Conservation (phyloP, 2,888 invertebrate genomes). For the Norana najaformis region DNA sequence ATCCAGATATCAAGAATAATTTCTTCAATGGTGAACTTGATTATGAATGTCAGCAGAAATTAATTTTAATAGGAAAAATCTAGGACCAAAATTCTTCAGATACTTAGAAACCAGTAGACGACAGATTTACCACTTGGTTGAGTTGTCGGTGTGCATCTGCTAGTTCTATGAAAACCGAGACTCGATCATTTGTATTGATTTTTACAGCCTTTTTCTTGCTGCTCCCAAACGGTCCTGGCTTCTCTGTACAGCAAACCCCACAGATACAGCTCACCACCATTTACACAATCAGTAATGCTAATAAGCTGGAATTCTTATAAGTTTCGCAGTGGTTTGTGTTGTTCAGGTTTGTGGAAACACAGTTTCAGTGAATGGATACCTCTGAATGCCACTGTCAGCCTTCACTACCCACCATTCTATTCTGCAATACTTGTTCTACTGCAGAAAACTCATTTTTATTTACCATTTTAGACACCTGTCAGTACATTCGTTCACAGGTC, state of each 20-base stretch:
- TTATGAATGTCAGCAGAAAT: no score
- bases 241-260: background rate
- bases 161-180: conserved; percentile 83
- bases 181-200: conserved; percentile 70
- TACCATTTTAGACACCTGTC: background rate
- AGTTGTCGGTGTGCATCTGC: conserved; percentile 76
- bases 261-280: background rate
- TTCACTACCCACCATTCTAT: background rate
- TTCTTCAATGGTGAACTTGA: background rate
- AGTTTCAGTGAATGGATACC: background rate
- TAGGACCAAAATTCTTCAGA: no score
- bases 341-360: background rate
- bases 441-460: background rate
- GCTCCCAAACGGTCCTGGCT: conserved; percentile 9
- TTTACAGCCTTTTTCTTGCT: conserved; percentile 42
- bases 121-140: conserved; percentile 68
- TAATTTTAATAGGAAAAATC: no score
- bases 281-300: background rate
- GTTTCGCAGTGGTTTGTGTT: background rate
- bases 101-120: conserved; percentile 8
- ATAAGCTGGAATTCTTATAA: background rate
- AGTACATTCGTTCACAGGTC: background rate
- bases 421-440: background rate
- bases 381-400: background rate
- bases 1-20: background rate